Percentiles rank a stretch among this genome's conserved stretches.
Conservation (phyloP, 2,113 vertebrate genomes). For the Ochotona curzoniae region DNA sequence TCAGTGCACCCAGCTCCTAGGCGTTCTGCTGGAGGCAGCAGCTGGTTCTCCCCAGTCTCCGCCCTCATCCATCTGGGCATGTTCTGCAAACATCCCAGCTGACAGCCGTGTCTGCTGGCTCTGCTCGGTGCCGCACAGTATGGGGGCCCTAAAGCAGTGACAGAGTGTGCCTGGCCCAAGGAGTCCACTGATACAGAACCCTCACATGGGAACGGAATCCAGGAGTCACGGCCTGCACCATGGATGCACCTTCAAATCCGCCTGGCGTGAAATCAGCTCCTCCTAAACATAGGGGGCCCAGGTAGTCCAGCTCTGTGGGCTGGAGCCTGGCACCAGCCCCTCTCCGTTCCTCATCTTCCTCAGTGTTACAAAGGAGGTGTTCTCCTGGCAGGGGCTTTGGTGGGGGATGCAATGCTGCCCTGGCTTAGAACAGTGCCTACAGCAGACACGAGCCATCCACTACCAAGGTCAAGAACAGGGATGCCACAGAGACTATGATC, state of each 20-base stretch:
- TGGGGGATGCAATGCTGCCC: background rate
- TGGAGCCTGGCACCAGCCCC: too few species aligned
- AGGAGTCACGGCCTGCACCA: background rate
- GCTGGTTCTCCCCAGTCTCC: background rate
- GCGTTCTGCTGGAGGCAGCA: too few species aligned
- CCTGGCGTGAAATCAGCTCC: background rate
- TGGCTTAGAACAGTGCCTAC: background rate
- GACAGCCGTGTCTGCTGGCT: background rate
- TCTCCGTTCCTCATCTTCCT: background rate
- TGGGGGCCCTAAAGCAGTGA: too few species aligned
- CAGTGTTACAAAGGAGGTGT: background rate
- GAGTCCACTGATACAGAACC: background rate
- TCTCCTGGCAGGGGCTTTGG: too few species aligned
- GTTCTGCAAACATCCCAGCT: background rate
- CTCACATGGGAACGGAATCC: background rate
- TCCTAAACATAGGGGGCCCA: background rate
- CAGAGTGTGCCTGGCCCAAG: background rate
- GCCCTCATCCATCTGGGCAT: too few species aligned
- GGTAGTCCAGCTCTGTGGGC: background rate
- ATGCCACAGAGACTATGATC: too few species aligned
- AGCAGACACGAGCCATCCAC: too few species aligned
- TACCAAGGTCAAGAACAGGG: background rate
- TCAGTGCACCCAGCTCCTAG: rapidly evolving
- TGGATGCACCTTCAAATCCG: background rate
- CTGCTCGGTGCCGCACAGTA: background rate